A percentile compares a stretch with the other conserved stretches of the same genome.
These are phyloP conservation scores for Pseudorectes ferrugineus DNA, from an alignment of 2,113 vertebrate genomes.

Conservation along the genomic window DNA sequence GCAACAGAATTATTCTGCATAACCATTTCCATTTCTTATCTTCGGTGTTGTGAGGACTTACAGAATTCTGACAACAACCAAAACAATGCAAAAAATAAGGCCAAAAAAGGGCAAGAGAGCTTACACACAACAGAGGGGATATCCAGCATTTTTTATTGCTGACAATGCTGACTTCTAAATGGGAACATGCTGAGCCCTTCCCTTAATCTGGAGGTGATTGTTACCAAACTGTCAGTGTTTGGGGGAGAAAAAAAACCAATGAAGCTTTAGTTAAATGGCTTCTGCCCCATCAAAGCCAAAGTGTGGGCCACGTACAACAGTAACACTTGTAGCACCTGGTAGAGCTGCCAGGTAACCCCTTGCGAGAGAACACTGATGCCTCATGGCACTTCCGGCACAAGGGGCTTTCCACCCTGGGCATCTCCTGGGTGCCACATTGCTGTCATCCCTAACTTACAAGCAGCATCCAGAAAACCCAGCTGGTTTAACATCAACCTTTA, in stretches of 20 bases:
- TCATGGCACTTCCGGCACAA: neutral
- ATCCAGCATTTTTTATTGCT: neutral
- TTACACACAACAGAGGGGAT: neutral
- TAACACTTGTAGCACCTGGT: accelerated
- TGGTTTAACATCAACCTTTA: neutral
- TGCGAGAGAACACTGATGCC: neutral
- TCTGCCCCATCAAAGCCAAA: neutral
- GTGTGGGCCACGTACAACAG: accelerated
- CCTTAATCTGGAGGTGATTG: neutral
- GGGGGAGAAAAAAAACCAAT: neutral
- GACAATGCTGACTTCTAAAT: neutral
- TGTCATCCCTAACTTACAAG: neutral
- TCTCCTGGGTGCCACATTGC: neutral
- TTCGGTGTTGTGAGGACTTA: neutral
- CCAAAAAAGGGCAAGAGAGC: neutral
- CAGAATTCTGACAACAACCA: neutral
- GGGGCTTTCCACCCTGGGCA: neutral
- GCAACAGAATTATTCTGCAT: neutral
- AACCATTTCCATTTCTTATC: neutral
- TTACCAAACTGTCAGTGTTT: neutral
- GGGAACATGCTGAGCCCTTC: neutral
- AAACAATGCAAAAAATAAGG: neutral
- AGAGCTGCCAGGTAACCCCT: neutral
- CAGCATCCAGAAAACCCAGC: neutral
- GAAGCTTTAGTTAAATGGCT: neutral